Evolutionary conservation across 2,113 vertebrate genomes (phyloP).

Genomic region (Tauraco erythrolophus): DNA sequence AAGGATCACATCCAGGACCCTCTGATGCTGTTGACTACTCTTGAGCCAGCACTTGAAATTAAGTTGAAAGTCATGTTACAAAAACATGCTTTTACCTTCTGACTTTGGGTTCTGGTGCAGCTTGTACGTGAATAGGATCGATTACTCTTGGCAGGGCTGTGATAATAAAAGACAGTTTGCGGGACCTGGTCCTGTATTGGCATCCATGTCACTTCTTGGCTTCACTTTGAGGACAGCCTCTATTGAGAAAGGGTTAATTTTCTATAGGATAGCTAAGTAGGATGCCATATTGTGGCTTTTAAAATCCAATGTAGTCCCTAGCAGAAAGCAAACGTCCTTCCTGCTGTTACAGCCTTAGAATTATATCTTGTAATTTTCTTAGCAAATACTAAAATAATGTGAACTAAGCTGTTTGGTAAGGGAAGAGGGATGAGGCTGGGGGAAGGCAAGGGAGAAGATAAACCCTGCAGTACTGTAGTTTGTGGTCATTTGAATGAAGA

Average conservation of each 20-base stretch:
- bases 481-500: neutral
- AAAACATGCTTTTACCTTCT: neutral
- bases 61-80: neutral
- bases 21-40: neutral
- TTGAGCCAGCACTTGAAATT: neutral
- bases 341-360: neutral
- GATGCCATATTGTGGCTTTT: neutral
- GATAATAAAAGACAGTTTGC: neutral
- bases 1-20: neutral
- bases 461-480: neutral
- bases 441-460: neutral
- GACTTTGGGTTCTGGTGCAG: neutral
- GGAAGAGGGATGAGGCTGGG: neutral
- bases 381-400: neutral
- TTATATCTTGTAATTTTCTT: neutral
- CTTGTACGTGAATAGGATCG: neutral
- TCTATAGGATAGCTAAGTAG: neutral
- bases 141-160: neutral
- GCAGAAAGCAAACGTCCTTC: neutral
- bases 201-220: neutral
- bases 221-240: neutral
- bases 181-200: neutral
- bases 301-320: neutral
- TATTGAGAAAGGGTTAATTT: neutral
- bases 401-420: neutral